Evolutionary conservation across 2,888 invertebrate species (phyloP).

Genomic region (Halocaridina rubra): DNA sequence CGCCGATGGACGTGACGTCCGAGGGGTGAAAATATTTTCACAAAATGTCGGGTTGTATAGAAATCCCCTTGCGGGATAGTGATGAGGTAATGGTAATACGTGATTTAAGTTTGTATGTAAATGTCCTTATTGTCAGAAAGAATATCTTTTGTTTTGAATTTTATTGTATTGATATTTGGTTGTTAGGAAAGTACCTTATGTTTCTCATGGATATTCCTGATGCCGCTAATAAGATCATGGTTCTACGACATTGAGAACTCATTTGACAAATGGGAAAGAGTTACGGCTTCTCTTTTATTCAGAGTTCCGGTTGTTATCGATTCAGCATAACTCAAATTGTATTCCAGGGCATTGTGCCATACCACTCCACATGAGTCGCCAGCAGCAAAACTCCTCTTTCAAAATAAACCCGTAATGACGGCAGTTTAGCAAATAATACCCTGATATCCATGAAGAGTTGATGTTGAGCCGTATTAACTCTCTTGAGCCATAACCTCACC

Average conservation of each 20-base stretch:
- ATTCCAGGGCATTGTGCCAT: too few species aligned
- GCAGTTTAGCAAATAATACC: too few species aligned
- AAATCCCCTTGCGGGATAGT: conserved; percentile 61
- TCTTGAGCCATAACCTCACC: too few species aligned
- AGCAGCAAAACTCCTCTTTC: too few species aligned
- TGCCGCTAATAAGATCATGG: background rate
- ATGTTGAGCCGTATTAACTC: background rate
- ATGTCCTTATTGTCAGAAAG: background rate
- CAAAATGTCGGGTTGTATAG: conserved; percentile 52
- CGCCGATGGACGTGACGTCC: too few species aligned
- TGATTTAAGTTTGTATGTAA: background rate
- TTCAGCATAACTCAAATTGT: too few species aligned
- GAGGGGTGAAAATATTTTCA: too few species aligned
- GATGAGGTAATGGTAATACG: conserved; percentile 44
- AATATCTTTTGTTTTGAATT: background rate
- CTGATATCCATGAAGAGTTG: background rate
- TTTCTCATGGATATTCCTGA: background rate
- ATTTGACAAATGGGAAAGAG: background rate
- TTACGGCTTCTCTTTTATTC: too few species aligned
- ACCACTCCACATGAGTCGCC: too few species aligned
- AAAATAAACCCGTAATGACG: too few species aligned
- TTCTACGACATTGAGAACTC: background rate
- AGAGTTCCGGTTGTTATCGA: too few species aligned
- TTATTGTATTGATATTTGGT: background rate
- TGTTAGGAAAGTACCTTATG: too few species aligned